These are phyloP conservation scores for Cryptocephalus moraei DNA, from an alignment of 2,888 invertebrate genomes.

Conservation along the genomic window DNA sequence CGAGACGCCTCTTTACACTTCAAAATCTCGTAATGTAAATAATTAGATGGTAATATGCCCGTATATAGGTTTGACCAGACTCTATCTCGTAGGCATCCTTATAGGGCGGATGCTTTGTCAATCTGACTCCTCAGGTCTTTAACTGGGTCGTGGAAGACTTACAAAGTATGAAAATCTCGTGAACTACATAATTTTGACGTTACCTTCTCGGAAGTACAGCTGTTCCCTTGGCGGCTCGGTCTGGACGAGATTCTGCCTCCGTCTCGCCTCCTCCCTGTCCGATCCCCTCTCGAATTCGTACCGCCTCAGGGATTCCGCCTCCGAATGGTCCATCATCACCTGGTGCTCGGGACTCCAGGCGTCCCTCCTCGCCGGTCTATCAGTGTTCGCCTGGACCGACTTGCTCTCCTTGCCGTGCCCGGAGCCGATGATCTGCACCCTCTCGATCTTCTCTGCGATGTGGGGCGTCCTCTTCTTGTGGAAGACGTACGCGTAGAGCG, in stretches of 20 bases:
- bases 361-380: conserved; percentile 66
- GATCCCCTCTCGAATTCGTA: conserved; percentile 72
- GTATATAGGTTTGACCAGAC: too few species aligned
- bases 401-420: conserved; percentile 52
- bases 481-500: conserved; percentile 69
- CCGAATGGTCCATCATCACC: conserved; percentile 35
- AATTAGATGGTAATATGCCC: too few species aligned
- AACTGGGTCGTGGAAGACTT: too few species aligned
- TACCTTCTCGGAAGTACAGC: conserved; percentile 70
- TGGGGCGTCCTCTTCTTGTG: conserved; percentile 65
- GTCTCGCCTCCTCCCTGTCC: conserved; percentile 40
- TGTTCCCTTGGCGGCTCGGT: conserved; percentile 45
- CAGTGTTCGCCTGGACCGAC: conserved; percentile 57
- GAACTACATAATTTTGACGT: too few species aligned
- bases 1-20: neutral
- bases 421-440: conserved; percentile 44
- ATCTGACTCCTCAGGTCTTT: too few species aligned
- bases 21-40: too few species aligned
- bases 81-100: too few species aligned
- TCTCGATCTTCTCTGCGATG: conserved; percentile 41
- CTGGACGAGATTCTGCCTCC: conserved; percentile 20
- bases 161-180: too few species aligned
- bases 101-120: too few species aligned
- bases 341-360: conserved; percentile 71
- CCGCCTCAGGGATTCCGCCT: conserved; percentile 60